Evolutionary conservation across 2,113 vertebrate genomes (phyloP), one percentile per base, ranked within the genome.

Genomic region (Grammomys dolichurus): DNA sequence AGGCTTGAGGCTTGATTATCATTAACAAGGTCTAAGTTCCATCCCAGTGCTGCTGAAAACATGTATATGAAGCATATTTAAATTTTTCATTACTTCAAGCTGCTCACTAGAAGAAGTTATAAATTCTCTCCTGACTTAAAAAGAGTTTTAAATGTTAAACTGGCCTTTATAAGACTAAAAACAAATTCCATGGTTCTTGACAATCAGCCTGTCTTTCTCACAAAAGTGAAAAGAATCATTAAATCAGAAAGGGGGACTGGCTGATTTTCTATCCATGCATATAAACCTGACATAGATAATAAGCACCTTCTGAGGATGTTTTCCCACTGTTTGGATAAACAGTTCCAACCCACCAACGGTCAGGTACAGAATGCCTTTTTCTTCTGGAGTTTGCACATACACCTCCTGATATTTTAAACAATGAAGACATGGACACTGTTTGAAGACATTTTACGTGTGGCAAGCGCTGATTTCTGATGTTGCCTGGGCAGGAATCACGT

Each of bases 171-270:
- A 91, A 73, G 24, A 48, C 3, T 86, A 97, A 81, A 82, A 36
- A 13, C 58, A 48, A 4, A 56, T 19, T 46, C 40, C 94, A 72
- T 54, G 4, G 0, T n/a, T 95, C 65, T 93, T 17, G 60, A 13
- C 54, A 6, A 84, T 92, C 33, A 1, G 90, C 7, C 28, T 70
- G 19, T 86, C 46, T 84, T 92, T 26, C 46, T 87, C 54, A 94
- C 67, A 28, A 73, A 96, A 96, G 63, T 10, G 63, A 81, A 95
- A 97, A 43, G 96, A 70, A 36, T 81, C 16, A 97, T 7, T 77
- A 43, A 92, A 69, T 36, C 43, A 63, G 80, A 95, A 95, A 13
- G 60, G 58, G 90, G 93, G 54, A 56, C 31, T 6, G 4, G 0
- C 4, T 43, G 24, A 86, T 90, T 93, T 77, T 33, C 70, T 69